Percentiles rank a stretch among this genome's conserved stretches.
Conservation (phyloP, 2,113 vertebrate species). For the Rhinopithecus roxellana region DNA sequence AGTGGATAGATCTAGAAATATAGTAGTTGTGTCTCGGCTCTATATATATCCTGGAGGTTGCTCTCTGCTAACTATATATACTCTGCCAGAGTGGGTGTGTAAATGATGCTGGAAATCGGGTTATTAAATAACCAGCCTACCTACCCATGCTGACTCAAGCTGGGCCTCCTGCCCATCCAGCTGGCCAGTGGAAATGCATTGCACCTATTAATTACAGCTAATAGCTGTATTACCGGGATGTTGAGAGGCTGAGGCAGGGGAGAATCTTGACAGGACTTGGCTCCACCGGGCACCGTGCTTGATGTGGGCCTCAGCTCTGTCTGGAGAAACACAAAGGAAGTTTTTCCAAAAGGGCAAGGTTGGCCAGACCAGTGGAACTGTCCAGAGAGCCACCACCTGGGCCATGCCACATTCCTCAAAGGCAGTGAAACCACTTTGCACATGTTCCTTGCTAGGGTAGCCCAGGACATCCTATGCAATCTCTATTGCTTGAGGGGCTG, state of each 20-base stretch:
- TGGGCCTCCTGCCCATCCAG: conserved; percentile 83
- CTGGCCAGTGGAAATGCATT: conserved; percentile 82
- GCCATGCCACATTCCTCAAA: background rate
- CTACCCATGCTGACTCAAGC: conserved; percentile 84
- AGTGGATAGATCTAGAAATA: conserved; percentile 67
- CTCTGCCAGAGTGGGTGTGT: conserved; percentile 62
- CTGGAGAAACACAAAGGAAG: background rate
- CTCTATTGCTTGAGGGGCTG: background rate
- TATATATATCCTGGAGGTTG: conserved; percentile 64
- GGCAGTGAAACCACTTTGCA: background rate
- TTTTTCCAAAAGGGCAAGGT: background rate
- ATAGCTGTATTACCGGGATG: conserved; percentile 78
- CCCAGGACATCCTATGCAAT: background rate
- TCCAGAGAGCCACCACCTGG: background rate
- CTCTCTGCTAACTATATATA: conserved; percentile 67
- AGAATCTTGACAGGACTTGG: conserved; percentile 68
- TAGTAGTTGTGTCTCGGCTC: conserved; percentile 64
- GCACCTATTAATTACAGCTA: conserved; percentile 85
- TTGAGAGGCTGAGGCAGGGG: conserved; percentile 52
- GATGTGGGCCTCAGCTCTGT: background rate
- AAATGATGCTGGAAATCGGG: conserved; percentile 75
- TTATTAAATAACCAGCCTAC: conserved; percentile 83
- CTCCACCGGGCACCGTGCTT: background rate
- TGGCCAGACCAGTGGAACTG: background rate
- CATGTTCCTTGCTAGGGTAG: background rate